Evolutionary conservation across 2,888 invertebrate species (phyloP), one percentile per base, ranked within the genome.

Genomic region (Galerucella calmariensis): DNA sequence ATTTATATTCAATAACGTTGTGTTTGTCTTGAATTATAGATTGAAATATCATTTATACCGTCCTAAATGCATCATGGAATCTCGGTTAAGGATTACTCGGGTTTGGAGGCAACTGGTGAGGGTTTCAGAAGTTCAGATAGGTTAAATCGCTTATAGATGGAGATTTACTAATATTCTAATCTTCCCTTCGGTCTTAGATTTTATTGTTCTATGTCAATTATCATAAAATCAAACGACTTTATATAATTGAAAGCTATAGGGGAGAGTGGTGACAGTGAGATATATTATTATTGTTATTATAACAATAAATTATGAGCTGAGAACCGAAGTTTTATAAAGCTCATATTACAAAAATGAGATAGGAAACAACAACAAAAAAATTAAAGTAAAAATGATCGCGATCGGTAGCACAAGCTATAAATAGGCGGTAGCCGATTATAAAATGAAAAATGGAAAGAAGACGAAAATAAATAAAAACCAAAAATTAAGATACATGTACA

Each of bases 81-180:
- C 16, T 24, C 10, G n/a, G 16, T 59, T 59, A 24, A 48, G 69
- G 27, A 56, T 68, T 35, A 58, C 41, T 20, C 48, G 16, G 63
- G 44, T 16, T 41, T 12, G 63, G 53, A 70, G 53, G 44, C 51
- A 70, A 63, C 70, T 70, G 53, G 62, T 62, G 27, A 46, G 62
- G 48, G 62, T 63, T 35, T 63, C 27, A 62, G 53, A 53, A 41
- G 63, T 35, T 63, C 53, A 53, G 63, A 35, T n/a, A 51, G 41
- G 53, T 51, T 53, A 20, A 46, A 44, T 51, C 63, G 63, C 63
- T 70, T 51, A 69, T 62, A 27, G 41, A 70, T 63, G 53, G 62
- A 51, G 70, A 70, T 70, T 69, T 70, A 53, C 61, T 41, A 44
- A 44, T 44, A 63, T 44, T 63, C 16, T n/a, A 35, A 35, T 61